Percentiles rank a stretch among this genome's conserved stretches.
Conservation (phyloP, 2,888 invertebrate species). For the Ochlodes sylvanus region DNA sequence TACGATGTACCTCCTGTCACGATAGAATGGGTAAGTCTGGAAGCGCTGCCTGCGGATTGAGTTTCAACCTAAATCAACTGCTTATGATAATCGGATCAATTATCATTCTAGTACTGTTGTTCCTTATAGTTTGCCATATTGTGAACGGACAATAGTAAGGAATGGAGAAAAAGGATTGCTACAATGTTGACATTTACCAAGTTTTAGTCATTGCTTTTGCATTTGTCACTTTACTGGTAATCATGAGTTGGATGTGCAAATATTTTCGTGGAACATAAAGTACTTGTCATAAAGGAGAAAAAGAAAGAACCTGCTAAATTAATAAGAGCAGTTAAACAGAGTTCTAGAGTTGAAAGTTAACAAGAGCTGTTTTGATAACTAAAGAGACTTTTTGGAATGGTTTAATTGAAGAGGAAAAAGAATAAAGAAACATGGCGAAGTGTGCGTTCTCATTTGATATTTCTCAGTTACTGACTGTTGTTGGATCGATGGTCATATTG, state of each 20-base stretch:
- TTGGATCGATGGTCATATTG: slow-evolving; percentile 43
- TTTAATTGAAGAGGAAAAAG: neutral
- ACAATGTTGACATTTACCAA: slow-evolving; percentile 61
- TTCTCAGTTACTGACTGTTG: slow-evolving; percentile 36
- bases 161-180: slow-evolving; percentile 47
- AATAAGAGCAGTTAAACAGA: too few relatives aligned
- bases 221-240: slow-evolving; percentile 62
- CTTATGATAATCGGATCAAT: slow-evolving; percentile 68
- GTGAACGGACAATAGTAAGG: slow-evolving; percentile 56
- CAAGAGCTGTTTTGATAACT: too few relatives aligned
- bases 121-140: slow-evolving; percentile 68
- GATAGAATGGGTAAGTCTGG: slow-evolving; percentile 46
- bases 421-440: slow-evolving; percentile 16
- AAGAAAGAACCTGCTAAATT: neutral
- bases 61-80: slow-evolving; percentile 66
- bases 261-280: slow-evolving; percentile 56
- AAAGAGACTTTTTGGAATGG: neutral
- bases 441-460: slow-evolving; percentile 29
- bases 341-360: neutral
- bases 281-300: neutral
- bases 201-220: slow-evolving; percentile 63
- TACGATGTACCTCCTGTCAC: slow-evolving; percentile 10
- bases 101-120: slow-evolving; percentile 64
- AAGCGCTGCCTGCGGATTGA: slow-evolving; percentile 48
- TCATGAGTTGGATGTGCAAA: slow-evolving; percentile 73